Evolutionary conservation across 2,113 vertebrate genomes (phyloP).

Genomic region (Oxyruncus cristatus): DNA sequence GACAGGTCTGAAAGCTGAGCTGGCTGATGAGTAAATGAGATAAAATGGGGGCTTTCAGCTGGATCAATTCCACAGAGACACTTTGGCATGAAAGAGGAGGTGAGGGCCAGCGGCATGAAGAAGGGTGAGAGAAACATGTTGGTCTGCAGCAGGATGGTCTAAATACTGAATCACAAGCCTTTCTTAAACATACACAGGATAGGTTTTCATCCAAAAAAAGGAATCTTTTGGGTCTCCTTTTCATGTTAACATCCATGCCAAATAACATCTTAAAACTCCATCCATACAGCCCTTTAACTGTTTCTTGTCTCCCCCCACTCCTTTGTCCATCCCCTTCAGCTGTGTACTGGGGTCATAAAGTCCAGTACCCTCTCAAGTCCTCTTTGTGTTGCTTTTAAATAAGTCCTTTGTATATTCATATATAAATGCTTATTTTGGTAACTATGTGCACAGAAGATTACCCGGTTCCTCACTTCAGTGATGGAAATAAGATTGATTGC

Average conservation of each 20-base stretch:
- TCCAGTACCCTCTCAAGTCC: conserved; percentile 12
- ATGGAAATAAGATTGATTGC: conserved; percentile 35
- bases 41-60: not conserved
- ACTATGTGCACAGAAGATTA: conserved; percentile 23
- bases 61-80: not conserved
- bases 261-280: not conserved
- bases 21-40: not conserved
- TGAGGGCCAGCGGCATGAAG: not conserved
- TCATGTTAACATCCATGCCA: not conserved
- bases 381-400: conserved; percentile 44
- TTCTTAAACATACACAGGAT: not conserved
- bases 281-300: not conserved
- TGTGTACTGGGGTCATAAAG: conserved; percentile 4
- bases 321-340: not conserved
- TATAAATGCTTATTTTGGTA: conserved; percentile 48
- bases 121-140: not conserved
- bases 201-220: not conserved
- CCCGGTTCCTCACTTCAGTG: not conserved
- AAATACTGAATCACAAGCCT: not conserved
- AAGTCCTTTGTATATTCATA: conserved; percentile 23
- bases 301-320: not conserved
- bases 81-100: not conserved
- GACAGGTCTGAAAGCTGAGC: not conserved
- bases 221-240: not conserved
- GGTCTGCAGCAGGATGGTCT: not conserved